Percentiles rank a stretch among this genome's conserved stretches.
These are phyloP conservation scores for Cabera pusaria DNA, from an alignment of 2,888 invertebrate species.

Conservation along the genomic window DNA sequence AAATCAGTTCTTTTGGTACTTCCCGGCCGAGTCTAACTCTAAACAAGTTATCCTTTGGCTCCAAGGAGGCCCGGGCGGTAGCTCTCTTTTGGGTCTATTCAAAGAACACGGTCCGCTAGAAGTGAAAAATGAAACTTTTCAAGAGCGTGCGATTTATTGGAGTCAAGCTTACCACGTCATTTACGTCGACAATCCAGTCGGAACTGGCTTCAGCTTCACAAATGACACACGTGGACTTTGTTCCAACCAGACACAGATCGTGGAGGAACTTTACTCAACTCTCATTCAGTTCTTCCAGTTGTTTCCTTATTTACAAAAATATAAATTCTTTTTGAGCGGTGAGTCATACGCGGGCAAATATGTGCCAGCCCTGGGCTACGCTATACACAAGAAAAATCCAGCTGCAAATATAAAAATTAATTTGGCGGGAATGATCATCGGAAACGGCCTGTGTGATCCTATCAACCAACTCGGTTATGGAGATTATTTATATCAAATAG, in stretches of 20 bases:
- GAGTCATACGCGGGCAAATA: constrained; percentile 94
- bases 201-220: constrained; percentile 96
- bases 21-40: no score
- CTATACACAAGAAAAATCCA: constrained; percentile 81
- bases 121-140: no score
- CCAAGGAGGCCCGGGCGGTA: no score
- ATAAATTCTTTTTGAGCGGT: constrained; percentile 93
- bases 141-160: no score
- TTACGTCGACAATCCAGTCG: constrained; percentile 96
- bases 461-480: constrained; percentile 89
- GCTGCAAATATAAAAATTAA: not conserved
- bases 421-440: constrained; percentile 85
- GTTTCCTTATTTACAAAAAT: constrained; percentile 88
- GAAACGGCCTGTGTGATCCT: constrained; percentile 92
- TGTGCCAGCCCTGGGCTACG: constrained; percentile 89
- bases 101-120: no score
- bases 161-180: constrained; percentile 89
- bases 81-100: no score
- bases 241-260: constrained; percentile 90
- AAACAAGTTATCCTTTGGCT: no score
- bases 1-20: no score
- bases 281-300: constrained; percentile 91
- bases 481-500: constrained; percentile 90
- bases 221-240: constrained; percentile 89
- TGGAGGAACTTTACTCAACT: constrained; percentile 89